Evolutionary conservation across 2,888 invertebrate species (phyloP).

Genomic region (Isoperla grammatica): DNA sequence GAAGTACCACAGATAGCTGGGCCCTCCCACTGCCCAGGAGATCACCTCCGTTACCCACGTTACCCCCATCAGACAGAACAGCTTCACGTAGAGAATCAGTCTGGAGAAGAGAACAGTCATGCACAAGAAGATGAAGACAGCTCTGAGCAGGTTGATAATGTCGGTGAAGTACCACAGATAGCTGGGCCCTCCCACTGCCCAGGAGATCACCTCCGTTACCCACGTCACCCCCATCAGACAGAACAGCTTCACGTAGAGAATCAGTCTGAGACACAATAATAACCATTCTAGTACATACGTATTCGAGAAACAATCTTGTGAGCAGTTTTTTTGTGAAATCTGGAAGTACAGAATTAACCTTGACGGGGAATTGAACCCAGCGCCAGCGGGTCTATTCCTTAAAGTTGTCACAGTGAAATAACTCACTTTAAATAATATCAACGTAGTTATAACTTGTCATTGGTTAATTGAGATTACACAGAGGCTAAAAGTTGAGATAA

Average conservation of each 20-base stretch:
- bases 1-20: conserved; percentile 35
- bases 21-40: conserved; percentile 35
- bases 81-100: conserved; percentile 35
- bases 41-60: conserved; percentile 39
- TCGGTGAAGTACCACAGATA: conserved; percentile 37
- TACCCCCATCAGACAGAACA: conserved; percentile 39
- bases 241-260: conserved; percentile 38
- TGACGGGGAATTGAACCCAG: too few species aligned
- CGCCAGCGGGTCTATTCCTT: too few species aligned
- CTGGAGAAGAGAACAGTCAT: conserved; percentile 3
- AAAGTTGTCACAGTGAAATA: too few species aligned
- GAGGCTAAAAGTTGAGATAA: too few species aligned
- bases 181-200: conserved; percentile 34
- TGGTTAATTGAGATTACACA: too few species aligned
- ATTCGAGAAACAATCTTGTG: too few species aligned
- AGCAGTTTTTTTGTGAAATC: too few species aligned
- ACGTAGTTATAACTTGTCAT: too few species aligned
- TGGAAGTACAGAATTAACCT: too few species aligned
- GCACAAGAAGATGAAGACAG: conserved; percentile 37
- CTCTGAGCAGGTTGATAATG: conserved; percentile 37
- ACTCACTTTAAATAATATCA: too few species aligned
- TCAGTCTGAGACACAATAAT: too few species aligned
- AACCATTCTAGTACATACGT: too few species aligned
- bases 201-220: conserved; percentile 38
- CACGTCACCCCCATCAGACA: conserved; percentile 39